Base-by-base conservation (phyloP, 2,888 invertebrate genomes). In the Cerceris ruficornis region DNA sequence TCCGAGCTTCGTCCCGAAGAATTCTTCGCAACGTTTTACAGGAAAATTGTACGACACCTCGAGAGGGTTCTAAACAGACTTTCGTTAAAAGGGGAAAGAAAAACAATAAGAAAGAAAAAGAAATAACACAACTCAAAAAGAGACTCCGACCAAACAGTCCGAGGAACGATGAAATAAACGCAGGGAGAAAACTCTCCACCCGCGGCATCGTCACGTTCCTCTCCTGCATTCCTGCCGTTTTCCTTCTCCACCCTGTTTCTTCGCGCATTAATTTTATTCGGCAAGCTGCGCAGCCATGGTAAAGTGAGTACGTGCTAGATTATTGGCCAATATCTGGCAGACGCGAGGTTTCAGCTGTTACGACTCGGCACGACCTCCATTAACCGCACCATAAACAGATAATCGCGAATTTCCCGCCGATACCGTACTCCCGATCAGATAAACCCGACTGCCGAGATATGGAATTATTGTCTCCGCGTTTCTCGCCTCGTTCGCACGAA, bases 351-450 rank as follows among this genome's bases (percentile, higher is more conserved):
- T 61, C 72, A 82, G 80, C 68, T 61, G 78, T 79, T 86, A 73
- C 79, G 80, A 70, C 77, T 79, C 81, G 79, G 81, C 85, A 86
- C 86, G 86, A 86, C 71, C 81, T 77, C 90, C 83, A 89, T 90
- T 91, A 90, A 86, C 86, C 85, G 79, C 69, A 77, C 88, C 84
- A 87, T 91, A 90, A 91, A 91, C 91, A 90, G 90, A 88, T 90
- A 91, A 89, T 90, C 88, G 85, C 79, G 83, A 86, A 86, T 88
- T 86, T 86, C 84, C 85, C 84, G 83, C 75, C 87, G 89, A 85
- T 89, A 90, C 86, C 88, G 82, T 75, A 77, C 80, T 85, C 82
- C 87, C 87, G 88, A 90, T 91, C 91, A 88, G 90, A 91, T 90
- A 89, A 86, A 82, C 69, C 78, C 80, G 80, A 81, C 81, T 80